phyloP scores from a whole-genome alignment of 2,113 vertebrate species.

The Notarius quadriscutis region DNA sequence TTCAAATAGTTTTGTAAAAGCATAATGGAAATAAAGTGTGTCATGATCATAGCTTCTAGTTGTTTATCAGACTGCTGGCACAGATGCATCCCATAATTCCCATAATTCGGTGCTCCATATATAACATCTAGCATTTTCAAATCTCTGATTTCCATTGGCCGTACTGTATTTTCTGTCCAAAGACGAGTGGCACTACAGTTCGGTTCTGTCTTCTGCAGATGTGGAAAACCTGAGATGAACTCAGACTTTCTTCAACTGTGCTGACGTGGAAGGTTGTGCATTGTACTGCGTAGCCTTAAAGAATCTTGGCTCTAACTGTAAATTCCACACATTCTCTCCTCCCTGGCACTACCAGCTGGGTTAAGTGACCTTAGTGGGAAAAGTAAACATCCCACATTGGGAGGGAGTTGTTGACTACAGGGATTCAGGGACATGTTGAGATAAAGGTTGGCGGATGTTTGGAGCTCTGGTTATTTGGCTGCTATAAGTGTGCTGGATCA shows the following conservation, averaged over 20 bases:
- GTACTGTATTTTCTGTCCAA: not conserved
- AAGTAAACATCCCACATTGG: not conserved
- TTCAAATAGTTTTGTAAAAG: not conserved
- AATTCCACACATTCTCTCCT: slow-evolving; percentile 20
- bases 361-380: slow-evolving; percentile 11
- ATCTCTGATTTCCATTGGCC: not conserved
- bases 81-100: not conserved
- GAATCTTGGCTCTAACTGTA: not conserved
- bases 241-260: not conserved
- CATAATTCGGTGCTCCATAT: not conserved
- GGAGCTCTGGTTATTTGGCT: not conserved
- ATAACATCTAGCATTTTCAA: slow-evolving; percentile 3
- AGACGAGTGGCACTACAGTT: not conserved
- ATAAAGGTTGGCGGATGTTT: not conserved
- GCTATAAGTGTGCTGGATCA: not conserved
- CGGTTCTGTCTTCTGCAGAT: not conserved
- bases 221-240: not conserved
- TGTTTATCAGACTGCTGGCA: slow-evolving; percentile 4
- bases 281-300: no score
- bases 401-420: not conserved
- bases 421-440: not conserved
- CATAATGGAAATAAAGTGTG: not conserved
- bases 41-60: not conserved
- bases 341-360: not conserved
- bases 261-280: not conserved